Evolutionary conservation across 2,797 vertebrate genomes (phyloP).

Genomic region (Nyctibius grandis): DNA sequence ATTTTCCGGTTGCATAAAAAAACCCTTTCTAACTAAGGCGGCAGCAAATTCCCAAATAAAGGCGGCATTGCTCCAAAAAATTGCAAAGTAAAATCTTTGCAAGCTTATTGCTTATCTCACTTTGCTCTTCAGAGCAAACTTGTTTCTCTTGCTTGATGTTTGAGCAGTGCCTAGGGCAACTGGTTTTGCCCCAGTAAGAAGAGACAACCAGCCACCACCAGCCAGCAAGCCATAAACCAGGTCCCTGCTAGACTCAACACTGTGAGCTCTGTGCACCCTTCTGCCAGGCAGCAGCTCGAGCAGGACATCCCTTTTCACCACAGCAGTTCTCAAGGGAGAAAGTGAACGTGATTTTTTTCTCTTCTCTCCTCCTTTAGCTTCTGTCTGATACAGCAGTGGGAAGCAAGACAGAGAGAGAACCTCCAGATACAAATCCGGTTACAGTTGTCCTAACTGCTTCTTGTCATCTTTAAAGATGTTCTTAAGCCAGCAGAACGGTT

Average conservation of each 20-base stretch:
- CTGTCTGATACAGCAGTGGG: not conserved
- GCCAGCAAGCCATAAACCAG: not conserved
- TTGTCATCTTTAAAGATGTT: not conserved
- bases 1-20: not conserved
- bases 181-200: not conserved
- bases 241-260: not conserved
- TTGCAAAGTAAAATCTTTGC: not conserved
- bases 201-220: not conserved
- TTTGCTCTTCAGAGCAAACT: not conserved
- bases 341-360: not conserved
- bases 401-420: not conserved
- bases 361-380: not conserved
- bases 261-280: not conserved
- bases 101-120: not conserved
- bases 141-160: not conserved
- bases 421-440: not conserved
- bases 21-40: not conserved
- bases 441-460: not conserved
- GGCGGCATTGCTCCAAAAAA: not conserved
- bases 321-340: not conserved
- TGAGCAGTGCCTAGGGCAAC: not conserved
- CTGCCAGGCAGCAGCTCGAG: not conserved
- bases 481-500: not conserved
- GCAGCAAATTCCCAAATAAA: not conserved
- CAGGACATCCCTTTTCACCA: not conserved